Base-by-base conservation (phyloP, 2,888 invertebrate genomes). In the Diogma glabrata region DNA sequence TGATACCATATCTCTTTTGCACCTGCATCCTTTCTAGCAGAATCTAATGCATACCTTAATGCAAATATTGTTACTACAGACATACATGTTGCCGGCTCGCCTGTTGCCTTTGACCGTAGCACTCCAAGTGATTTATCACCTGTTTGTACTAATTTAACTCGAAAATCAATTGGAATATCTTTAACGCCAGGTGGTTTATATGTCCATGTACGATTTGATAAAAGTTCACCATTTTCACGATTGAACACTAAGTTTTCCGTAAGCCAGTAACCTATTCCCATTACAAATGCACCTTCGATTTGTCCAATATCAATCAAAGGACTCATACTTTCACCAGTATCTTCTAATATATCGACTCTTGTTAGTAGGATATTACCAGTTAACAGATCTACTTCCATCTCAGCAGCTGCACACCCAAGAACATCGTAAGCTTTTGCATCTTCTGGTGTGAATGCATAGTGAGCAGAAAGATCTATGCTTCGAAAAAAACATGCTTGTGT, bases 341-440 rank as follows among this genome's bases (percentile, higher is more conserved):
- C 84, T 64, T 83, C 82, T n/a, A 82, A 63, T 48, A 84, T 62
- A 65, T 84, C 84, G 0, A 81, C 81, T 59, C 83, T 72, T 17
- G 61, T 63, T 9, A 82, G 65, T 56, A 80, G 71, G 60, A 79
- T 77, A 60, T 84, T 81, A 4, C 87, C 87, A 2, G 85, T 85
- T 47, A 87, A 67, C 22, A 84, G 66, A 65, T 87, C 87, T 1
- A 87, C 65, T 65, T 85, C 84, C 0, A 84, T 75, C 67, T 87
- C 87, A 12, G 77, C 63, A 7, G 76, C 73, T 10, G 75, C 70
- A 0, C 75, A 73, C 8, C 78, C 82, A 60, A 76, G 82, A 53
- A 84, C 73, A 47, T 70, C 62, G 58, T 84, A 84, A 0, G 67
- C 56, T 33, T 72, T 68, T 2, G 78, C 59, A 19, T 73, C 72